Evolutionary conservation across 2,888 invertebrate genomes (phyloP), one percentile per base, ranked within the genome.

Genomic region (Laspeyria flexula): DNA sequence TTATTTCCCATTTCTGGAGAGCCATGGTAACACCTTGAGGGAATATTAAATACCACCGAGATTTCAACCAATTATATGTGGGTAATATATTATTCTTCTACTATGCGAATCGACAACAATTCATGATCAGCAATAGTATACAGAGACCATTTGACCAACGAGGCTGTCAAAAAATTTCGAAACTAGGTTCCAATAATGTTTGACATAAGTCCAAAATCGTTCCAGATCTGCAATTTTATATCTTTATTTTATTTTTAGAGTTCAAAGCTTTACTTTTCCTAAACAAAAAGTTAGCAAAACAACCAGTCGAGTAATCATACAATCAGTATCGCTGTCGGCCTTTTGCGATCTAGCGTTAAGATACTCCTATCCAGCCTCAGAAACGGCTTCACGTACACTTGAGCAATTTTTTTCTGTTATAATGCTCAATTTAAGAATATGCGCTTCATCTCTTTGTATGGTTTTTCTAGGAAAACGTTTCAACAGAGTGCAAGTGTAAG

Each of bases 251-350:
- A 5, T 31, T 31, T 12, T 12, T 56, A 37, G 7, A n/a, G 13
- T 31, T 16, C 4, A 57, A 43, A 46, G 11, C 4, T 30, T 18
- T 16, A 25, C 37, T n/a, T 43, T 62, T 63, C 45, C 21, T 40
- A 34, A 31, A 37, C 15, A 67, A 60, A 68, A 64, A 63, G 54
- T 61, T 49, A 53, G 62, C 44, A 46, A 54, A 53, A 47, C 60
- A 65, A 56, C 65, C 40, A 45, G 62, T 61, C 63, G 45, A 38
- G 55, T 73, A 74, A 77, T 79, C 79, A 55, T 40, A 58, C 59
- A 60, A 79, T 79, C 79, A 58, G 69, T 63, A 71, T 65, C 43
- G 70, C 73, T 75, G 79, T 70, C 71, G 75, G 78, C 71, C 51
- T 66, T 46, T 54, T 45, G 57, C 62, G 68, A 70, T 77, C 63